These are phyloP conservation scores for Halcyon badia DNA, from an alignment of 2,797 vertebrate genomes.

Conservation along the genomic window DNA sequence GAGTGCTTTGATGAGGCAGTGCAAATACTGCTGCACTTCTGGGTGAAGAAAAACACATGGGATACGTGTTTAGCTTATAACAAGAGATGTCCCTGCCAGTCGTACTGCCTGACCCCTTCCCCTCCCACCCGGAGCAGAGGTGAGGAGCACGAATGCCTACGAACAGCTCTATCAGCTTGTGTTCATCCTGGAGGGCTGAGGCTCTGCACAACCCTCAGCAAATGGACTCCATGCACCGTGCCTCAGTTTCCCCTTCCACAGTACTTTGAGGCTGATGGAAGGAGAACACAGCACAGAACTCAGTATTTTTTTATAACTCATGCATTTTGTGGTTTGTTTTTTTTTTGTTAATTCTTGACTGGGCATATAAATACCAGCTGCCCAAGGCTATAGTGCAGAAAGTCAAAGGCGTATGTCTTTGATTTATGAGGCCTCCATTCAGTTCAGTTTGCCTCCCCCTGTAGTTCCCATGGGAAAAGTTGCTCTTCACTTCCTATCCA, in stretches of 20 bases:
- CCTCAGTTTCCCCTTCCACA: neutral
- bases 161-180: neutral
- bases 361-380: conserved; percentile 4
- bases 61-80: neutral
- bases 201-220: neutral
- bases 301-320: neutral
- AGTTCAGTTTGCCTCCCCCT: conserved; percentile 9
- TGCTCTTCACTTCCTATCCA: conserved; percentile 25
- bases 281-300: neutral
- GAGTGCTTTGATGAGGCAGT: neutral
- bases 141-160: neutral
- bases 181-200: neutral
- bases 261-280: neutral
- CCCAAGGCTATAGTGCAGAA: neutral
- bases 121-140: neutral
- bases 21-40: neutral
- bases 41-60: neutral
- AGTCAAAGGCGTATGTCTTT: conserved; percentile 2
- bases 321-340: neutral
- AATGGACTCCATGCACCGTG: rapidly evolving
- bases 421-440: conserved; percentile 43
- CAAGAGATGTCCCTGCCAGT: neutral
- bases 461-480: conserved; percentile 55
- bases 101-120: neutral
- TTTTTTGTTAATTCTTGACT: neutral